A percentile compares a stretch with the other conserved stretches of the same genome.
phyloP scores from a whole-genome alignment of 2,113 vertebrate species.

The Trematomus loennbergii region DNA sequence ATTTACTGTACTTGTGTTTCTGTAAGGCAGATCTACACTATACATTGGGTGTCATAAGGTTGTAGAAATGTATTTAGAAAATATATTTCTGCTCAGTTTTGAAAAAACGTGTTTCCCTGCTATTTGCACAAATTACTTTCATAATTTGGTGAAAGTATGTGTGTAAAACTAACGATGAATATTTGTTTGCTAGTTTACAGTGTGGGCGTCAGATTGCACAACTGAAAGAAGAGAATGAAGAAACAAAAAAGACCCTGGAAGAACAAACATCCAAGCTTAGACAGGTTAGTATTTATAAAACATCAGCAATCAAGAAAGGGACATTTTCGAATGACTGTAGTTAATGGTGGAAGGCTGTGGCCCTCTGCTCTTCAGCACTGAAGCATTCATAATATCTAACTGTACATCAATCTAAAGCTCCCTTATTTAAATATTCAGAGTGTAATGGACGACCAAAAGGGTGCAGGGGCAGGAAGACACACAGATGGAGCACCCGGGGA shows the following conservation, averaged over 20 bases:
- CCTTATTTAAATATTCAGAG: conserved; percentile 52
- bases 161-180: conserved; percentile 3
- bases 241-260: conserved; percentile 88
- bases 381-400: not conserved
- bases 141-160: not conserved
- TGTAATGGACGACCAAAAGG: conserved; percentile 55
- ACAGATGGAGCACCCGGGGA: conserved; percentile 48
- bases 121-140: not conserved
- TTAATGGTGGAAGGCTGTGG: not conserved
- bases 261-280: conserved; percentile 71
- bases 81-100: not conserved
- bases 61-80: not conserved
- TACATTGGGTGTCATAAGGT: too few relatives aligned
- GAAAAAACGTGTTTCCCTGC: not conserved
- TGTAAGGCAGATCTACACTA: not conserved
- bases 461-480: conserved; percentile 30
- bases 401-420: not conserved
- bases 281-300: conserved; percentile 64
- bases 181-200: conserved; percentile 89
- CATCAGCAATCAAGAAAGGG: not conserved
- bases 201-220: conserved; percentile 95
- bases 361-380: not conserved
- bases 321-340: not conserved
- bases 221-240: conserved; percentile 92
- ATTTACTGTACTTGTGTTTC: not conserved